Evolutionary conservation across 2,888 invertebrate genomes (phyloP).

Genomic region (Drosophila siamana): DNA sequence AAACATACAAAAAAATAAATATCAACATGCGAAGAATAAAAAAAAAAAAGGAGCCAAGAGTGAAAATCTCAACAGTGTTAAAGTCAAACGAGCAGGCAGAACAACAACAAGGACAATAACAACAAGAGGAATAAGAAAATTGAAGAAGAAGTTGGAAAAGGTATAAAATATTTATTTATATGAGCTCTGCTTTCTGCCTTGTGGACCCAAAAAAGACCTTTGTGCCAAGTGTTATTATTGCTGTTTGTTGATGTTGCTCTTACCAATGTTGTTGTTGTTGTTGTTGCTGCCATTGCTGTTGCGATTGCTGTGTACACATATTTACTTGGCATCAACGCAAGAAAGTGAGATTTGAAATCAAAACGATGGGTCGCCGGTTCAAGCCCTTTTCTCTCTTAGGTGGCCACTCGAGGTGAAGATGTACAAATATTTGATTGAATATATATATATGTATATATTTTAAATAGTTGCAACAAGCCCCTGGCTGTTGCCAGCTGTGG

Average conservation of each 20-base stretch:
- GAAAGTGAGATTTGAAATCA: conserved; percentile 63
- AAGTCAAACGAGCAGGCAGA: conserved; percentile 60
- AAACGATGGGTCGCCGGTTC: conserved; percentile 48
- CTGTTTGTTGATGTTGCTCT: conserved; percentile 34
- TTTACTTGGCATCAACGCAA: conserved; percentile 53
- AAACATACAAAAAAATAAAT: conserved; percentile 18
- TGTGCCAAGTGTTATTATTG: conserved; percentile 62
- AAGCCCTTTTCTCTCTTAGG: conserved; percentile 1
- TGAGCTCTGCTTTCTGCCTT: conserved; percentile 60
- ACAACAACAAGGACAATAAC: conserved; percentile 22
- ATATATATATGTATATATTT: conserved; percentile 29
- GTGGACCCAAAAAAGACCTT: conserved; percentile 61
- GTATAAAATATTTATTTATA: conserved; percentile 77
- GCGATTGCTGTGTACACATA: conserved; percentile 45
- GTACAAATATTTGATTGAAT: conserved; percentile 53
- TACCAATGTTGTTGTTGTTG: conserved; percentile 23
- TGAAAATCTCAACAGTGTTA: conserved; percentile 75
- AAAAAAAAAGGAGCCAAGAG: conserved; percentile 56
- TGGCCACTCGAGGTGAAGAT: conserved; percentile 46
- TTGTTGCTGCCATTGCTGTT: conserved; percentile 35
- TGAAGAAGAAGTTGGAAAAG: conserved; percentile 47
- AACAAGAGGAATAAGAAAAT: conserved; percentile 10
- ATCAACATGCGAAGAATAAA: conserved; percentile 10
- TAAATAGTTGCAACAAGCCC: conserved; percentile 40
- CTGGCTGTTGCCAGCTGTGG: neutral